These are phyloP conservation scores for Papilio gigon DNA, from an alignment of 2,888 invertebrate genomes.

Conservation along the genomic window DNA sequence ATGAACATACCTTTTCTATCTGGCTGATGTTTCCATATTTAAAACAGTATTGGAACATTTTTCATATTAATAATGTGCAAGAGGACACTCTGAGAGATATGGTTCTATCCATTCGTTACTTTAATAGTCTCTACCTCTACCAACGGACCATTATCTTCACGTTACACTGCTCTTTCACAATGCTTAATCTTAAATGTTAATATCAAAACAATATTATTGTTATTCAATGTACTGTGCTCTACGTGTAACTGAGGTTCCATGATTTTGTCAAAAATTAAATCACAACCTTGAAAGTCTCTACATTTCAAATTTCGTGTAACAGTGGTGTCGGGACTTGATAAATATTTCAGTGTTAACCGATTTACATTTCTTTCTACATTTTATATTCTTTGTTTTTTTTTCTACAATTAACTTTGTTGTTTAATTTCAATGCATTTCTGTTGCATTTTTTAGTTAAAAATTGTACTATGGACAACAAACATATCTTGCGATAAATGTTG, in stretches of 20 bases:
- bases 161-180: neutral
- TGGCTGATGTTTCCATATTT: slow-evolving; percentile 1
- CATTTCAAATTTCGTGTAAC: no score
- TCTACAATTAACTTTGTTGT: no score
- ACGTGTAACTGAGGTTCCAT: neutral
- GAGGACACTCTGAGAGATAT: slow-evolving; percentile 2
- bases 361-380: no score
- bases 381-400: no score
- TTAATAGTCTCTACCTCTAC: neutral
- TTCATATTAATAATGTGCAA: slow-evolving; percentile 15
- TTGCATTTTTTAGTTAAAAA: no score
- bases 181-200: neutral
- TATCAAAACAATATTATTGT: neutral
- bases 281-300: no score
- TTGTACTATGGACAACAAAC: no score
- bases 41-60: neutral
- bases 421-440: no score
- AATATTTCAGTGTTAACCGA: no score
- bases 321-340: no score
- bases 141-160: neutral
- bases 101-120: slow-evolving; percentile 15
- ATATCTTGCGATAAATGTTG: no score
- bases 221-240: neutral
- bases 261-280: no score
- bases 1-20: slow-evolving; percentile 1